Evolutionary conservation across 2,113 vertebrate species (phyloP).

Genomic region (Serilophus lunatus): DNA sequence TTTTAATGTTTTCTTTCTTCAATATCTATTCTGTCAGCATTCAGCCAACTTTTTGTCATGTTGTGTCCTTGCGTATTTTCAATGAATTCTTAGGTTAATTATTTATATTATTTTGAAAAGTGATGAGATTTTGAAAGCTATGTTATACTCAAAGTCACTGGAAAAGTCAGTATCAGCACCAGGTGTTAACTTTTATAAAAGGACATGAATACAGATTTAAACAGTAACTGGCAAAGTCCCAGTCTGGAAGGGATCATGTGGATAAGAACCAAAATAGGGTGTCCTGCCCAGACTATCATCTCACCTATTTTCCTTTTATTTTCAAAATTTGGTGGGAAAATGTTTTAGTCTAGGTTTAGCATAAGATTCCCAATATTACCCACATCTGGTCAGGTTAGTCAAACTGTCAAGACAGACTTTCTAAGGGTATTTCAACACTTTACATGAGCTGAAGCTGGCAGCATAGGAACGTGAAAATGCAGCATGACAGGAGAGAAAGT

Average conservation of each 20-base stretch:
- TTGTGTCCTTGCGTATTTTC: not conserved
- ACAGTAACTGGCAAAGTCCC: not conserved
- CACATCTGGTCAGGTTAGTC: not conserved
- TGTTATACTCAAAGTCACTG: constrained; percentile 8
- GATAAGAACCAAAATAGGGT: not conserved
- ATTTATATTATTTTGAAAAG: constrained; percentile 42
- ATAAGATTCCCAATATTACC: not conserved
- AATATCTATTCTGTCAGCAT: not conserved
- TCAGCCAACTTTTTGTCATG: not conserved
- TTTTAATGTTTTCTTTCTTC: not conserved
- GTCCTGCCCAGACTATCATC: not conserved
- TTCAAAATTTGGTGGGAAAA: not conserved
- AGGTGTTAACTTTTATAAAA: constrained; percentile 1
- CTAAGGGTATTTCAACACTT: not conserved
- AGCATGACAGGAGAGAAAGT: not conserved
- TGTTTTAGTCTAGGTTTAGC: not conserved
- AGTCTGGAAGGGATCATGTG: not conserved
- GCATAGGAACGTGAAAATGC: not conserved
- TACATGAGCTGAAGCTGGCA: not conserved
- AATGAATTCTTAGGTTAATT: constrained; percentile 26
- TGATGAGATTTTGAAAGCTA: constrained; percentile 16
- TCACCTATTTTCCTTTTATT: not conserved
- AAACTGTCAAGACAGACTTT: not conserved
- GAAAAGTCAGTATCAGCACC: constrained; percentile 31
- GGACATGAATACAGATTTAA: constrained; percentile 9